phyloP scores from a whole-genome alignment of 2,888 invertebrate genomes.

The Petrolisthes cinctipes region DNA sequence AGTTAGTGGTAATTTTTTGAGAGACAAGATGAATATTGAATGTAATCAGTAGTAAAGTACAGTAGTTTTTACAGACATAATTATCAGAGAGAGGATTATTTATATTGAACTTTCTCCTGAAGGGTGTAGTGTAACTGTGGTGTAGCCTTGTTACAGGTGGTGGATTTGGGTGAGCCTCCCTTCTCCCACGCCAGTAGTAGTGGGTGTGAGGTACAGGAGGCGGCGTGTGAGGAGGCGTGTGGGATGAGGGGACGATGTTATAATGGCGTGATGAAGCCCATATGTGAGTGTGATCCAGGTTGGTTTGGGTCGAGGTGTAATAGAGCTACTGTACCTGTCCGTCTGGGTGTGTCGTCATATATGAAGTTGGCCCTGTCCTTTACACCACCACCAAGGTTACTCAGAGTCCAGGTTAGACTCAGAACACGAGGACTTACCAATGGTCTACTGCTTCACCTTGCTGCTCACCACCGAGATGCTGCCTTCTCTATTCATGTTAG shows the following conservation, averaged over 20 bases:
- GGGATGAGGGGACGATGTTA: conserved; percentile 45
- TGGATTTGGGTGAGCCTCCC: conserved; percentile 82
- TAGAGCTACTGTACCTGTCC: conserved; percentile 24
- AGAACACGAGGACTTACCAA: conserved; percentile 8
- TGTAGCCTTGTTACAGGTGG: conserved; percentile 18
- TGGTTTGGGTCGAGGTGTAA: conserved; percentile 40
- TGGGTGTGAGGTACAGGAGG: conserved; percentile 73
- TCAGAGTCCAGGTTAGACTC: conserved; percentile 23
- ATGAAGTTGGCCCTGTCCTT: conserved; percentile 53
- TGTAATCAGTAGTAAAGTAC: too few relatives aligned
- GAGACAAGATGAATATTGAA: too few relatives aligned
- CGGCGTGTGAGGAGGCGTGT: conserved; percentile 35
- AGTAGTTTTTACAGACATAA: too few relatives aligned
- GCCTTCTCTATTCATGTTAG: too few relatives aligned
- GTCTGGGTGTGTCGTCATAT: conserved; percentile 36
- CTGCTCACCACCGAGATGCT: too few relatives aligned
- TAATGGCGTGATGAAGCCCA: neutral
- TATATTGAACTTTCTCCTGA: too few relatives aligned
- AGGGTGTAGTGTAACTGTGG: too few relatives aligned
- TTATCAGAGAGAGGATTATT: too few relatives aligned
- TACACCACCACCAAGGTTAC: conserved; percentile 25
- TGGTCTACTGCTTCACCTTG: too few relatives aligned
- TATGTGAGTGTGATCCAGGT: conserved; percentile 45
- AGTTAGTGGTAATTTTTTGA: too few relatives aligned
- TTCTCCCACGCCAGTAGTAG: conserved; percentile 79